These are phyloP conservation scores for Sitta europaea DNA, from an alignment of 2,113 vertebrate genomes.

Conservation along the genomic window DNA sequence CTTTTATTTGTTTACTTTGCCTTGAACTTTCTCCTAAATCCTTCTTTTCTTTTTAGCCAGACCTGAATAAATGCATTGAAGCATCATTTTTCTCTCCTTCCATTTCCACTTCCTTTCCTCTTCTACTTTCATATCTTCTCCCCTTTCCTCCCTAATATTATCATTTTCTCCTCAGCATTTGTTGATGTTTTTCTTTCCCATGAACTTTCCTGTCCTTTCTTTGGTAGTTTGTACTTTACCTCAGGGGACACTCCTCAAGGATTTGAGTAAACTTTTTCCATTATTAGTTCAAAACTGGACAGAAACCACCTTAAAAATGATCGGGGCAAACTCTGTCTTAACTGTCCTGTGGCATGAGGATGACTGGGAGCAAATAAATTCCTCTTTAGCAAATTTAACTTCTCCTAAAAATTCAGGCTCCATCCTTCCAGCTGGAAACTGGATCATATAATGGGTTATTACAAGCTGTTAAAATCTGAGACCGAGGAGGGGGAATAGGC, in stretches of 20 bases:
- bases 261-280: not conserved
- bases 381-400: not conserved
- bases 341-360: not conserved
- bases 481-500: constrained; percentile 8
- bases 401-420: not conserved
- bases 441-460: constrained; percentile 20
- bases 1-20: not conserved
- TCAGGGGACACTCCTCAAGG: not conserved
- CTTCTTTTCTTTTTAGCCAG: not conserved
- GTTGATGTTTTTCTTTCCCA: not conserved
- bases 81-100: not conserved
- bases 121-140: not conserved
- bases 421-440: constrained; percentile 31
- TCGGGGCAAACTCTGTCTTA: not conserved
- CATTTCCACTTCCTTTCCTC: not conserved
- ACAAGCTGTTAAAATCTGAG: constrained; percentile 48
- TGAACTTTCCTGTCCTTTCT: not conserved
- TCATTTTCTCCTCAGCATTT: not conserved
- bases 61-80: not conserved
- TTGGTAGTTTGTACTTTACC: not conserved
- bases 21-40: not conserved
- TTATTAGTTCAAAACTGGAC: not conserved
- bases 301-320: not conserved
- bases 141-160: not conserved
- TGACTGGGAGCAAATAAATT: not conserved